Evolutionary conservation across 2,113 vertebrate genomes (phyloP).

Genomic region (Aspidoscelis tigris): DNA sequence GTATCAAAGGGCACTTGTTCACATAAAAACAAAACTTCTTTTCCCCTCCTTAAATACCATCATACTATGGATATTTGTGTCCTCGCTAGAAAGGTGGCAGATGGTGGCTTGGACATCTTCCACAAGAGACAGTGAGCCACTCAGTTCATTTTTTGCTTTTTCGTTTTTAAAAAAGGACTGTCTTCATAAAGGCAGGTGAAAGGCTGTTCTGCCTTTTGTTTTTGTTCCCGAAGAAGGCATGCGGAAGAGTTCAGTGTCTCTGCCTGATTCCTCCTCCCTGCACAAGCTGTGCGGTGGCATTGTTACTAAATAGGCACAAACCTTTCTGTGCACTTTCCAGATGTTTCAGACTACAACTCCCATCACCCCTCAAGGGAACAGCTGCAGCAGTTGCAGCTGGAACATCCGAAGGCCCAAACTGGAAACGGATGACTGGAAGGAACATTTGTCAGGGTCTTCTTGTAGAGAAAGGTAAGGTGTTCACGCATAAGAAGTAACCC

Average conservation of each 20-base stretch:
- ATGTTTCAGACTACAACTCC: background rate
- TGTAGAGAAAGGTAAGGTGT: background rate
- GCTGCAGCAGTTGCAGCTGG: too few relatives aligned
- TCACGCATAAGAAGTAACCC: background rate
- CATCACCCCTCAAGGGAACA: background rate
- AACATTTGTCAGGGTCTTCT: background rate
- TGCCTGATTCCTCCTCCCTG: background rate
- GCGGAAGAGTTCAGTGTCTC: background rate
- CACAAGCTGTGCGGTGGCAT: background rate
- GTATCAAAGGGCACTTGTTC: background rate
- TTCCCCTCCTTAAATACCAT: background rate
- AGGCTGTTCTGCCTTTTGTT: background rate
- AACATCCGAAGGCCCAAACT: too few relatives aligned
- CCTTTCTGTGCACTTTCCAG: background rate
- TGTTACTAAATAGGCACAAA: too few relatives aligned
- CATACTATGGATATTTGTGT: rapidly evolving
- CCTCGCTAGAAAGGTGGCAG: background rate
- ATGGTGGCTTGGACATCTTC: background rate
- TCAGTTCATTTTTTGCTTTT: background rate
- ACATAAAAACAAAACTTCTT: background rate
- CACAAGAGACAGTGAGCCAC: background rate
- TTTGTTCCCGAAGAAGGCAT: background rate
- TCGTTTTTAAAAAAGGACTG: background rate
- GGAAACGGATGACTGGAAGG: too few relatives aligned
- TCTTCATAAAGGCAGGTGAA: background rate